Conservation (phyloP, 2,888 invertebrate species). For the Boloria selene region DNA sequence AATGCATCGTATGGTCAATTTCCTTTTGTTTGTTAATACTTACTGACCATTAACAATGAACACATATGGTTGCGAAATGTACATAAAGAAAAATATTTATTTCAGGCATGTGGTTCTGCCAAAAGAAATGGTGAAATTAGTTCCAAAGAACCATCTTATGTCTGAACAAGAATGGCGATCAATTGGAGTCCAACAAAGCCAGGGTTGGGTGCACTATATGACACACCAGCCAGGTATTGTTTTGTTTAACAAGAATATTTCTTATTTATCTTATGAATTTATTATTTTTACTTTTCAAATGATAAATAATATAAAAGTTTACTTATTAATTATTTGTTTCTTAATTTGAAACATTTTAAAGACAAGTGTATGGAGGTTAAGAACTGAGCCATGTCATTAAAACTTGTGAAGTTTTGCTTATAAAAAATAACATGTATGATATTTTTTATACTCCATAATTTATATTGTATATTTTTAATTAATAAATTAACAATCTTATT, state of each 20-base stretch:
- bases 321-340: no score
- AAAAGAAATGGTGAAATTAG: slow-evolving; percentile 93
- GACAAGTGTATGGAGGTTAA: no score
- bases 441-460: no score
- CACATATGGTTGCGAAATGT: neutral
- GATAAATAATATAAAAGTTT: no score
- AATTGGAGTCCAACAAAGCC: slow-evolving; percentile 97
- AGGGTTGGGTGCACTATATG: slow-evolving; percentile 99
- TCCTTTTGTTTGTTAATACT: no score
- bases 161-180: slow-evolving; percentile 96
- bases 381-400: no score
- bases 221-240: slow-evolving; percentile 92
- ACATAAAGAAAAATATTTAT: slow-evolving; percentile 31
- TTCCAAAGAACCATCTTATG: slow-evolving; percentile 97
- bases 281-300: no score
- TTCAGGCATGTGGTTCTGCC: slow-evolving; percentile 96
- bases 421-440: no score
- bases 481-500: neutral
- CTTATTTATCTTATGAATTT: neutral
- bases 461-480: neutral
- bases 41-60: neutral
- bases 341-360: no score
- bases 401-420: no score
- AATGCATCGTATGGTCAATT: no score
- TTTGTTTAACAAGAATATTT: no score